These are phyloP conservation scores for Bombus vancouverensis DNA, from an alignment of 1,140 invertebrate species.

Conservation along the genomic window DNA sequence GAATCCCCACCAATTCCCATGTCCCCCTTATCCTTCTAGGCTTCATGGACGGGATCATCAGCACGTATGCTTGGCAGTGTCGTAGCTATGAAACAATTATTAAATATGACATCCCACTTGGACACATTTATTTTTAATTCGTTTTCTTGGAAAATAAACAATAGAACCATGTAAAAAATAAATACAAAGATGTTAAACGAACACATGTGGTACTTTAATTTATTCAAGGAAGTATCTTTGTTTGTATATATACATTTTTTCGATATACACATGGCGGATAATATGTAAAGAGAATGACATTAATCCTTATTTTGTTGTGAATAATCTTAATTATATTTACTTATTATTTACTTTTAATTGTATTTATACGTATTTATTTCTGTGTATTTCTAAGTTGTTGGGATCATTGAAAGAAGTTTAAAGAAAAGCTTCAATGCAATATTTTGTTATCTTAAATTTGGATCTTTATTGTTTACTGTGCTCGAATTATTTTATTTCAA, in stretches of 20 bases:
- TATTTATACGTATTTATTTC: neutral
- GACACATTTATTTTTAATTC: neutral
- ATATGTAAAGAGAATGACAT: too few relatives aligned
- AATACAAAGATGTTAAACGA: neutral
- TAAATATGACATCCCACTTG: neutral
- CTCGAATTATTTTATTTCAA: neutral
- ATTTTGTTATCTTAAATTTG: neutral
- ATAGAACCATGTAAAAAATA: neutral
- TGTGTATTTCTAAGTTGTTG: neutral
- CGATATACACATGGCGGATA: neutral
- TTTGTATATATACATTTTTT: neutral
- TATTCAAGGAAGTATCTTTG: neutral
- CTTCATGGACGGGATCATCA: neutral
- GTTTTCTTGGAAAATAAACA: too few relatives aligned
- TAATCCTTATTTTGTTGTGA: neutral
- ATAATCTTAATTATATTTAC: neutral
- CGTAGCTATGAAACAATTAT: neutral
- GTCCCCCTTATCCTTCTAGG: neutral
- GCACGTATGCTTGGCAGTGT: neutral
- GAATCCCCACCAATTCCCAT: constrained; percentile 42
- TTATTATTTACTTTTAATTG: too few relatives aligned
- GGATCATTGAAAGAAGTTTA: neutral
- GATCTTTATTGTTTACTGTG: neutral
- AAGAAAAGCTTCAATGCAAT: neutral
- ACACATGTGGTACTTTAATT: neutral